Evolutionary conservation across 2,888 invertebrate species (phyloP), one percentile per base, ranked within the genome.

Genomic region (Ormia ochracea): DNA sequence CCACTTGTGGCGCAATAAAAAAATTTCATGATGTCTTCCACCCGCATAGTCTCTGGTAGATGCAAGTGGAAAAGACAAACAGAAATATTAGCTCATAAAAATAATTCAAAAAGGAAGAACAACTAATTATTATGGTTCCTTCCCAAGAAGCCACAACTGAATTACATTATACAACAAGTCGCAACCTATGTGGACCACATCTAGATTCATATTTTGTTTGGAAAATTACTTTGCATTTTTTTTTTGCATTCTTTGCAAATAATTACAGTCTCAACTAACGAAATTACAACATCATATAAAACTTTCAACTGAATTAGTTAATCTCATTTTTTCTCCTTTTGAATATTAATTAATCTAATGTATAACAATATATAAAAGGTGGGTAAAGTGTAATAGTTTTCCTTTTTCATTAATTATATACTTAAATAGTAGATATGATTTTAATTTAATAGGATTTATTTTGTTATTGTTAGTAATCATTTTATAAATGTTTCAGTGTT

Each of bases 351-450:
- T n/a, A 48, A 28, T 68, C 43, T 50, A 48, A 7, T 58, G 19
- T 59, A 43, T 58, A 70, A 72, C 70, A 50, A 52, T 72, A 69
- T n/a, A n/a, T 43, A 63, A 50, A 69, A 73, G 78, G 78, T 78
- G 63, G 74, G 75, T 66, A 58, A 76, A 79, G 36, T 65, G 58
- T 43, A 43, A 21, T 21, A 38, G 23, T 58, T 72, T n/a, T 59
- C 38, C 21, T 21, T 65, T 56, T 59, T 48, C 33, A 48, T 66
- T 54, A 28, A 43, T 63, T 66, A 41, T 36, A 48, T 59, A 48
- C 69, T 36, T 31, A 59, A 41, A 41, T 33, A 54, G 17, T 63
- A 70, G 74, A 79, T 79, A 65, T 78, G 69, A 78, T 48, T 76
- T 54, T 52, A 45, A 28, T 75, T 59, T 63, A 33, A 28, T 70